Conservation (phyloP, 1,140 invertebrate species). For the Dufourea novaeangliae region DNA sequence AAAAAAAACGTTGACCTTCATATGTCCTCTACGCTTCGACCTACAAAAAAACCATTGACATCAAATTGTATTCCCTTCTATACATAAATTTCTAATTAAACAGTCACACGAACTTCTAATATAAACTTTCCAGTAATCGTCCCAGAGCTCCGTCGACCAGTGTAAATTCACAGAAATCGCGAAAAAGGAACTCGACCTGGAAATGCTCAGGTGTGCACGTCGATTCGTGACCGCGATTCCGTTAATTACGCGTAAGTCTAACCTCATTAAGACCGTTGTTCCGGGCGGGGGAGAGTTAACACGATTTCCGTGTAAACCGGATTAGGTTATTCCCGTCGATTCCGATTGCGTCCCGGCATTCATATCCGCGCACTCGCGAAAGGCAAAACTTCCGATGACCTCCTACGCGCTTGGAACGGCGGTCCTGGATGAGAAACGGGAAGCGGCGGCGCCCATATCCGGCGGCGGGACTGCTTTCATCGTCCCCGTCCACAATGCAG, state of each 20-base stretch:
- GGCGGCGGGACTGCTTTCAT: slow-evolving; percentile 59
- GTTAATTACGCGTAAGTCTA: slow-evolving; percentile 1
- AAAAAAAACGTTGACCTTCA: too few relatives aligned
- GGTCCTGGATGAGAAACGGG: slow-evolving; percentile 51
- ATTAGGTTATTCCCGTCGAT: slow-evolving; percentile 26
- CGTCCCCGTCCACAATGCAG: slow-evolving; percentile 55
- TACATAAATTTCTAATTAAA: too few relatives aligned
- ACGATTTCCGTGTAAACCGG: slow-evolving; percentile 14
- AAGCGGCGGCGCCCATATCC: slow-evolving; percentile 65
- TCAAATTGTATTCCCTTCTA: too few relatives aligned
- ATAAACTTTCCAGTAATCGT: too few relatives aligned
- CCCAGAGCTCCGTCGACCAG: too few relatives aligned
- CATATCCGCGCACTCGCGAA: slow-evolving; percentile 7
- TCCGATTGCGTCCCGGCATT: slow-evolving; percentile 9
- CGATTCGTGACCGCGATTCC: not conserved
- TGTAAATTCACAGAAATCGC: not conserved
- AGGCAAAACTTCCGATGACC: slow-evolving; percentile 42
- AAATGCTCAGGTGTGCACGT: not conserved
- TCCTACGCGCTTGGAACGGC: slow-evolving; percentile 43
- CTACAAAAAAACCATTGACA: too few relatives aligned
- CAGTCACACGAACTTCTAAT: too few relatives aligned
- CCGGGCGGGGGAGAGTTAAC: not conserved
- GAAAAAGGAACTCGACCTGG: not conserved
- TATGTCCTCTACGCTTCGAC: too few relatives aligned
- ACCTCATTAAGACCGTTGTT: slow-evolving; percentile 16